Evolutionary conservation across 2,888 invertebrate genomes (phyloP), one percentile per base, ranked within the genome.

Genomic region (Oscheius sp.): DNA sequence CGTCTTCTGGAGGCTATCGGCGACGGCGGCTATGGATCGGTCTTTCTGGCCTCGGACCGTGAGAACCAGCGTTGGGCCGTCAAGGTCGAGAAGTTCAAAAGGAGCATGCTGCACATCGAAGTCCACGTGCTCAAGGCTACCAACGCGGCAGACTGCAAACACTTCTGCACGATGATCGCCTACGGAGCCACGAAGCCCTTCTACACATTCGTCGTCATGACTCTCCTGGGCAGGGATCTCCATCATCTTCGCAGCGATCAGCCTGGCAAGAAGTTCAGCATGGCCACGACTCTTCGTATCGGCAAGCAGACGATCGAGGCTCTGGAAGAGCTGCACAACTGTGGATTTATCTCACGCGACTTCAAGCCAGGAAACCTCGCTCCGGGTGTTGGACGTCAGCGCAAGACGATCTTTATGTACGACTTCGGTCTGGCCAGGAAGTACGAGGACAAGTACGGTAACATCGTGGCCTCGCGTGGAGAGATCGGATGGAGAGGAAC

Each of bases 401-500:
- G 63, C 7, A 78, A 79, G 9, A 81, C 77, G 1, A 80, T 84
- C 21, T 85, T 77, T 72, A 76, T 84, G 79, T 81, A 78, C 76
- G 83, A 84, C 73, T 85, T 85, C 55, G 85, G 85, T 0, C 74
- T 85, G 35, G 84, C 85, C 0, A 60, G 83, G n/a, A 74, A 74
- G 59, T 85, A 82, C 60, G 42, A 81, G 21, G 81, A 79, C 72
- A 77, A 76, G 68, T 74, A 62, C 13, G 47, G 62, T 7, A 37
- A 51, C n/a, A 62, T 84, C 33, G 58, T 83, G 7, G 76, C 80
- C 33, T 70, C 79, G 48, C 66, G 86, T n/a, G 79, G 79, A 57
- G 83, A 85, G 37, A 80, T 86, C 13, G 86, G 86, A 33, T 86
- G 86, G 86, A 72, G 86, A 7, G 86, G 86, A 32, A 86, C 86